Evolutionary conservation across 2,113 vertebrate species (phyloP), one percentile per base, ranked within the genome.

Genomic region (Zosterops borbonicus): DNA sequence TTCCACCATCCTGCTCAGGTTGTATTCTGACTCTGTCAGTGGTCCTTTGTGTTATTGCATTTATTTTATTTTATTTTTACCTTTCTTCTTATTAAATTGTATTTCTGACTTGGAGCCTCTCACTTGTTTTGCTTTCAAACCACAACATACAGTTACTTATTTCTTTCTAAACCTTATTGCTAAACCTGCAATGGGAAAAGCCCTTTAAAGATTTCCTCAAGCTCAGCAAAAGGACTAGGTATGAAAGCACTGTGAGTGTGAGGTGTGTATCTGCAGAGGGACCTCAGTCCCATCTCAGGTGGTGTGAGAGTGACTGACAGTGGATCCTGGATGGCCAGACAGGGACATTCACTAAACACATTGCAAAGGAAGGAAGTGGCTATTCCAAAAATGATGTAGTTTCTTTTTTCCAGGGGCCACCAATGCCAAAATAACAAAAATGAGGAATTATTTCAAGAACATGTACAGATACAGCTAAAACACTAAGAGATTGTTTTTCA

Each of bases 251-350:
- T 9, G 33, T 11, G 33, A 52, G 27, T 20, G 50, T 22, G 31
- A 22, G 9, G 5, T 31, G 18, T 28, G 17, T 6, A 42, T 8
- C 14, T 73, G 25, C 6, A 28, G 52, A 59, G 37, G 39, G 23
- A 74, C 44, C 10, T 46, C 0, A 0, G 31, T 44, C 37, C 31
- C 44, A 39, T 11, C 28, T 39, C 19, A 7, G 27, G 9, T 19
- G 25, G 17, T 50, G 8, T 20, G 11, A 80, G 6, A 42, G 17
- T 23, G 67, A 56, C 35, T 19, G 29, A n/a, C 14, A 20, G 5
- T 10, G 14, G 11, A 35, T 65, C 22, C 44, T 58, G 44, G 9
- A 65, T 24, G 23, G 77, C 5, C 5, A 14, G 27, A 81, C 33
- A 58, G 37, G 9, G 9, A 73, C 52, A 19, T 16, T 44, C 39